Evolutionary conservation across 2,113 vertebrate species (phyloP).

Genomic region (Aegithalos caudatus): DNA sequence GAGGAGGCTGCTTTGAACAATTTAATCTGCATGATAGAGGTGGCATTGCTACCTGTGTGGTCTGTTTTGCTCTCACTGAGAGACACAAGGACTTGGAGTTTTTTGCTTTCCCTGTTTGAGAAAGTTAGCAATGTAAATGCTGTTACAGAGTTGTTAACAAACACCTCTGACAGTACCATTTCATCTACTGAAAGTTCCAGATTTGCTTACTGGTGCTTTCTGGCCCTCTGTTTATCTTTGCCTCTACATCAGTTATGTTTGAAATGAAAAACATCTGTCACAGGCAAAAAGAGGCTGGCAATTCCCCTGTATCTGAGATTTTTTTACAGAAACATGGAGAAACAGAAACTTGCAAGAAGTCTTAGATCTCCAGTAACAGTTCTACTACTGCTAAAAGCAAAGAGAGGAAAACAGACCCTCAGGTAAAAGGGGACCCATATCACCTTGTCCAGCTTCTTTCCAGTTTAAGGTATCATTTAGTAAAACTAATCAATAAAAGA

Average conservation of each 20-base stretch:
- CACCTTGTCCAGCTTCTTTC: background rate
- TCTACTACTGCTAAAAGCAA: background rate
- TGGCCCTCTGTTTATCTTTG: background rate
- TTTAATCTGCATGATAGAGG: background rate
- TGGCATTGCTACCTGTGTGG: conserved; percentile 50
- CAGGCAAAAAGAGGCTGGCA: background rate
- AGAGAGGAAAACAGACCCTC: background rate
- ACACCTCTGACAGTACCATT: background rate
- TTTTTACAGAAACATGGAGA: background rate
- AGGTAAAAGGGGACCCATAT: background rate
- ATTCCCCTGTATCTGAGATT: background rate
- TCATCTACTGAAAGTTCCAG: background rate
- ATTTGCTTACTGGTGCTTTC: background rate
- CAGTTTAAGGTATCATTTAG: background rate
- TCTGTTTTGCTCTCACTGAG: background rate
- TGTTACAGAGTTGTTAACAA: background rate
- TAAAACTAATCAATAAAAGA: background rate
- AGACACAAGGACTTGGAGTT: background rate
- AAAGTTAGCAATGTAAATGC: background rate
- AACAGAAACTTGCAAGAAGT: background rate
- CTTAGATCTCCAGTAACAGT: background rate
- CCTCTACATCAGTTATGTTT: background rate
- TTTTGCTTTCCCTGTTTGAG: background rate
- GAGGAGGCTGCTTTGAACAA: conserved; percentile 6
- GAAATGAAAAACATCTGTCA: background rate